Conservation (phyloP, 1,140 invertebrate species). For the Drosophila pectinifera region DNA sequence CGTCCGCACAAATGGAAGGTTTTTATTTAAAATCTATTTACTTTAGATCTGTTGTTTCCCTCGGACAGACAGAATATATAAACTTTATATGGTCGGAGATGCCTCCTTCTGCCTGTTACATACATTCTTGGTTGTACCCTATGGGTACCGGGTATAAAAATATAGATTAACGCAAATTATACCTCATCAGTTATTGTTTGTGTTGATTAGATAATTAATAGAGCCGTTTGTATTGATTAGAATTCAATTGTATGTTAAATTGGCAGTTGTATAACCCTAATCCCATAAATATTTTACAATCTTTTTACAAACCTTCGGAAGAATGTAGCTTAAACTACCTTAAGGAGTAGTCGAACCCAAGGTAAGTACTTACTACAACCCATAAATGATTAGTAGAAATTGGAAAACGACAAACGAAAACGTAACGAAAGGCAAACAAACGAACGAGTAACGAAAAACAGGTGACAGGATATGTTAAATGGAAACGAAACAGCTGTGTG, state of each 20-base stretch:
- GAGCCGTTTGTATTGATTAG: slow-evolving; percentile 1
- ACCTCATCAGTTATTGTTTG: background rate
- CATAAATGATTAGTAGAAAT: slow-evolving; percentile 56
- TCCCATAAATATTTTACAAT: slow-evolving; percentile 14
- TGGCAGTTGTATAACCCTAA: background rate
- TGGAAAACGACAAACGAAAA: slow-evolving; percentile 22
- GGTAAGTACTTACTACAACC: slow-evolving; percentile 4
- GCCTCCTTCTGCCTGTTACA: too few species aligned
- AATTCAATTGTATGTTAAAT: background rate
- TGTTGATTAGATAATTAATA: slow-evolving; percentile 23
- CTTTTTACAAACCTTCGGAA: slow-evolving; percentile 13
- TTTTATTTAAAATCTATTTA: too few species aligned
- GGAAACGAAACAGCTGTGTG: slow-evolving; percentile 32
- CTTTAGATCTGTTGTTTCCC: too few species aligned
- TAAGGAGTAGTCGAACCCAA: slow-evolving; percentile 9
- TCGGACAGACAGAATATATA: too few species aligned
- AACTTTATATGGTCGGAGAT: too few species aligned
- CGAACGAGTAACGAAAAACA: slow-evolving; percentile 36
- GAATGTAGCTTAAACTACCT: slow-evolving; percentile 12
- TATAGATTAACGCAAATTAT: background rate
- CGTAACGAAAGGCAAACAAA: slow-evolving; percentile 28
- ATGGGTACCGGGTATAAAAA: too few species aligned
- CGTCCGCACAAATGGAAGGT: too few species aligned
- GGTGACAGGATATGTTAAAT: slow-evolving; percentile 30
- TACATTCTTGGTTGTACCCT: too few species aligned